Conservation (phyloP, 2,888 invertebrate species). For the Phytoseiulus persimilis region DNA sequence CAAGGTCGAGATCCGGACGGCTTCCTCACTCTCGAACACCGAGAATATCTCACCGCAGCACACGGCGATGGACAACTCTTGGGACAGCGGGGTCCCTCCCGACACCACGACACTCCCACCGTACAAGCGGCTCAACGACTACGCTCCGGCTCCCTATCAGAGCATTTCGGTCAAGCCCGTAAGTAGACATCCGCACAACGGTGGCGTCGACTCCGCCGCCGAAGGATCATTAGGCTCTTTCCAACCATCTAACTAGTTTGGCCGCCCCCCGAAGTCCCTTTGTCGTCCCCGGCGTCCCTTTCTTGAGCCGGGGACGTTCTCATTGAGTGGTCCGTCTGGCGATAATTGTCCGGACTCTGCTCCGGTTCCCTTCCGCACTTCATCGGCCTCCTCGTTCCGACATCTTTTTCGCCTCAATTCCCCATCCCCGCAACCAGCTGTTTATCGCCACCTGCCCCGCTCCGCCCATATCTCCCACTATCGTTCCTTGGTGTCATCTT, state of each 20-base stretch:
- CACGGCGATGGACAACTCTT: constrained; percentile 42
- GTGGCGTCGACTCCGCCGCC: neutral
- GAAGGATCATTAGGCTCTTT: neutral
- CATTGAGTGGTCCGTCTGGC: neutral
- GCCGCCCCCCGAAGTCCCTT: neutral
- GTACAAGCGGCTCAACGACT: constrained; percentile 33
- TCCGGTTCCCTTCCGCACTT: neutral
- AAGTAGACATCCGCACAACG: neutral
- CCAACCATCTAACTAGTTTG: neutral
- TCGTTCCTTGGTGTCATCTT: neutral
- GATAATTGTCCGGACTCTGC: neutral
- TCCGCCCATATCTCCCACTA: neutral
- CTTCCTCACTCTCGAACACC: constrained; percentile 66
- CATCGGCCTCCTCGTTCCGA: neutral
- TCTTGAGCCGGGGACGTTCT: neutral
- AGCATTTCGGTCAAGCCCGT: neutral
- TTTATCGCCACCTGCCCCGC: neutral
- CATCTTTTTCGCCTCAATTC: neutral
- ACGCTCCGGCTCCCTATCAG: constrained; percentile 18
- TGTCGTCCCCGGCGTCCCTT: neutral
- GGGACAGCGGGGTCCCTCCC: constrained; percentile 44
- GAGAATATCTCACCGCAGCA: constrained; percentile 48
- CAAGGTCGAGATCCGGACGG: constrained; percentile 76
- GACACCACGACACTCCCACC: constrained; percentile 41
- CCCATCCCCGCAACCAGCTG: neutral